Evolutionary conservation across 2,888 invertebrate species (phyloP), one percentile per base, ranked within the genome.

Genomic region (Cecidostiba fungosa): DNA sequence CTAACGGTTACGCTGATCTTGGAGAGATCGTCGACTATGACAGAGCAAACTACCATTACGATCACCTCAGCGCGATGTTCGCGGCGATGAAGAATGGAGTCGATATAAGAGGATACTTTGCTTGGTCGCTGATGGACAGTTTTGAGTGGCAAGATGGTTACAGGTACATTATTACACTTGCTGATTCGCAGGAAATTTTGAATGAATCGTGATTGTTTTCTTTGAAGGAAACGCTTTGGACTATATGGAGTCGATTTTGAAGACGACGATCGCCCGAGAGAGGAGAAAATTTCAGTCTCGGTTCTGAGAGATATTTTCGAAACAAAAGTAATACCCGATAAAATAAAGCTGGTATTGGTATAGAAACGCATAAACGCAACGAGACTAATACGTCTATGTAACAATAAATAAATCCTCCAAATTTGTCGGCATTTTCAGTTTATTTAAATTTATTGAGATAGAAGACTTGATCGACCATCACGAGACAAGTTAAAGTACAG

Each of bases 101-200:
- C 29, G 87, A 90, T 54, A 88, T 90, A 82, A 88, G 88, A 12
- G 96, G 96, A 0, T 98, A 97, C 90, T 95, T 96, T 0, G 95
- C 96, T 82, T 97, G 97, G 97, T 96, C 96, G 87, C 93, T 98
- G 23, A 94, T 97, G 93, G 97, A 98, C 90, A 80, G 77, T 23
- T 97, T 96, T 92, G 97, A 98, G 92, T 97, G 97, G 97, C 94
- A 94, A 85, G 94, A 95, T 70, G 97, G 97, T 39, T 97, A 95
- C 91, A 95, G 95, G 95, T 96, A 94, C 95, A 26, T 16, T 43
- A 3, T 32, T 16, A 26, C 50, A 19, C 12, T 10, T 39, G 19
- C 16, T 39, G 8, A 43, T 76, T n/a, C 5, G 19, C 23, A 12
- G n/a, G 5, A 70, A 76, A n/a, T 19, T 59, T 59, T 59, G n/a